Conservation (phyloP, 1,140 invertebrate species). For the Drosophila navojoa region DNA sequence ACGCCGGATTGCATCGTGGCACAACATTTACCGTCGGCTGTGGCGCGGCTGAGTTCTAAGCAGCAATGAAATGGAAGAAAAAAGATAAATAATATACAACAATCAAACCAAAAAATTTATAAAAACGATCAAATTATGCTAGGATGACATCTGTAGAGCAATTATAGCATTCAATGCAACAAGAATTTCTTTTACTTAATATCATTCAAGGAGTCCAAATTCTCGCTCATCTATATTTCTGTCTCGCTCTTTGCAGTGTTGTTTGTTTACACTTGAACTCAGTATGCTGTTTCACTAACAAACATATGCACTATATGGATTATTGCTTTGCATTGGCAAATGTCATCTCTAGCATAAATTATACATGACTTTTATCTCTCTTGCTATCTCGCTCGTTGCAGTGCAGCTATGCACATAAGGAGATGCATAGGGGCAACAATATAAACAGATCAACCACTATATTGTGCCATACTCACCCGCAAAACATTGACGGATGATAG, state of each 20-base stretch:
- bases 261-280: not conserved
- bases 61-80: not conserved
- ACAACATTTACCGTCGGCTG: slow-evolving; percentile 32
- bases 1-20: slow-evolving; percentile 19
- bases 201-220: too few relatives aligned
- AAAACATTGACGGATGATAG: slow-evolving; percentile 67
- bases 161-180: too few relatives aligned
- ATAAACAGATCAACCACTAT: not conserved
- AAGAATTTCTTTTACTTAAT: too few relatives aligned
- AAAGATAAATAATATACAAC: not conserved
- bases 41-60: slow-evolving; percentile 42
- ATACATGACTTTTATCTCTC: not conserved
- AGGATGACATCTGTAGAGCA: not conserved
- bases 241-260: not conserved
- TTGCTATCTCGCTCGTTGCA: too few relatives aligned
- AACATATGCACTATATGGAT: too few relatives aligned
- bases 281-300: not conserved
- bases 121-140: not conserved
- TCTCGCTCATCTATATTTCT: not conserved
- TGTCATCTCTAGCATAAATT: not conserved
- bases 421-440: not conserved
- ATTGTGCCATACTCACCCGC: slow-evolving; percentile 46
- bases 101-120: too few relatives aligned
- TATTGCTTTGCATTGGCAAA: not conserved
- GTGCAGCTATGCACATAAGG: too few relatives aligned